Evolutionary conservation across 1,140 invertebrate genomes (phyloP).

Genomic region (Reticulitermes speratus): DNA sequence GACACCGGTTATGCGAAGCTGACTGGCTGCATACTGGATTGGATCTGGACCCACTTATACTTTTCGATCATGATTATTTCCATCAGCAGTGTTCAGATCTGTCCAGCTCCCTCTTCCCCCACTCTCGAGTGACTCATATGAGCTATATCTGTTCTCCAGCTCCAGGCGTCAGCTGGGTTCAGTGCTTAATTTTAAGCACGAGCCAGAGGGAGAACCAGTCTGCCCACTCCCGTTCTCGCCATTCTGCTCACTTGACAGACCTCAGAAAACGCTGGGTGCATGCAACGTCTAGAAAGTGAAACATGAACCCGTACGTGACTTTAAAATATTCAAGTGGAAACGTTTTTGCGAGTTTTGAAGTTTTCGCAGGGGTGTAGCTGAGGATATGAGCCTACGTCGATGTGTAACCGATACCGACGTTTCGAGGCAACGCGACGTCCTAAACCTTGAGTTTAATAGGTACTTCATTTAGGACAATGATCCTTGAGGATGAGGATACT

Average conservation of each 20-base stretch:
- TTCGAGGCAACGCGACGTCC: too few relatives aligned
- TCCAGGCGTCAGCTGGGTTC: not conserved
- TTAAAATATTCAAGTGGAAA: too few relatives aligned
- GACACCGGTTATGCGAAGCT: too few relatives aligned
- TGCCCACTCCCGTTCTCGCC: not conserved
- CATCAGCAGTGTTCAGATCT: not conserved
- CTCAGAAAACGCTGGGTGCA: not conserved
- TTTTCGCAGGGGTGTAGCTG: too few relatives aligned
- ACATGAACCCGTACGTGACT: not conserved
- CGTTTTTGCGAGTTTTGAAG: too few relatives aligned
- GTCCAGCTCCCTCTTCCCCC: not conserved
- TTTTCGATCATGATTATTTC: not conserved
- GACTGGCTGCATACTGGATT: too few relatives aligned
- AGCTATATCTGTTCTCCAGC: constrained; percentile 15
- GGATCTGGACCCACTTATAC: too few relatives aligned
- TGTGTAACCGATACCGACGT: too few relatives aligned
- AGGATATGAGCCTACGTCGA: too few relatives aligned
- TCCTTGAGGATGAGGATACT: too few relatives aligned
- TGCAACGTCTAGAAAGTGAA: not conserved
- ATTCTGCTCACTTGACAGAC: not conserved
- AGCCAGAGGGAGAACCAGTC: not conserved
- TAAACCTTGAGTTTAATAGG: too few relatives aligned
- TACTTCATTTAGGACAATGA: too few relatives aligned
- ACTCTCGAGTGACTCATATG: not conserved
- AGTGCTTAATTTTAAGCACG: not conserved